Percentiles rank a stretch among this genome's conserved stretches.
These are phyloP conservation scores for Hypselothyrea guttata DNA, from an alignment of 2,888 invertebrate genomes.

Conservation along the genomic window DNA sequence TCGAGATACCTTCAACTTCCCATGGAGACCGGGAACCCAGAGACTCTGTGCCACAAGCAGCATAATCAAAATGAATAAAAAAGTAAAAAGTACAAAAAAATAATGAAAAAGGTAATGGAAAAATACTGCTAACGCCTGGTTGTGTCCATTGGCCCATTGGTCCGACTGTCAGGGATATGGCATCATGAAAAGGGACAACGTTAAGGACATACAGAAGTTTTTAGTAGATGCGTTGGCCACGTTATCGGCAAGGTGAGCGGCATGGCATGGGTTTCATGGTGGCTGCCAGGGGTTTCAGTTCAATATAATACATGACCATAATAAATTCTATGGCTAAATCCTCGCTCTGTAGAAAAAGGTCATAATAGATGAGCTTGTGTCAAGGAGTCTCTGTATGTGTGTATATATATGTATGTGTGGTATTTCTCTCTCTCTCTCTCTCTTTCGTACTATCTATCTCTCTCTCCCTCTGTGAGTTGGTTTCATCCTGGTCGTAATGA, in stretches of 20 bases:
- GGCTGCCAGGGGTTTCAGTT: conserved; percentile 41
- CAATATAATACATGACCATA: conserved; percentile 76
- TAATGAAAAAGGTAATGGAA: conserved; percentile 71
- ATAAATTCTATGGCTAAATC: conserved; percentile 75
- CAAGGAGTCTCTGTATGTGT: conserved; percentile 29
- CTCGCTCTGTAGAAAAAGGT: conserved; percentile 72
- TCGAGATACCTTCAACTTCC: conserved; percentile 44
- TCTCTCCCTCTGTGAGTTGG: conserved; percentile 15
- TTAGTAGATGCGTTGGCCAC: conserved; percentile 5
- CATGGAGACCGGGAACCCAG: conserved; percentile 20
- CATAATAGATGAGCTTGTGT: conserved; percentile 74
- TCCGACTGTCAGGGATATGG: conserved; percentile 26
- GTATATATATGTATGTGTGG: conserved; percentile 11
- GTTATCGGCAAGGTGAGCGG: neutral
- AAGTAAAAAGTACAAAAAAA: conserved; percentile 36
- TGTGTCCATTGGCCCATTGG: neutral
- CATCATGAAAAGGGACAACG: conserved; percentile 43
- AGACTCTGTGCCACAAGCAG: neutral
- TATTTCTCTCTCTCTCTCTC: conserved; percentile 11
- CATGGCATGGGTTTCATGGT: conserved; percentile 16
- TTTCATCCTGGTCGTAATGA: conserved; percentile 55
- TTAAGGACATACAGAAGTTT: conserved; percentile 40
- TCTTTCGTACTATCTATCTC: conserved; percentile 2
- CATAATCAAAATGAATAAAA: no score
- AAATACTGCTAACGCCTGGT: conserved; percentile 62